Evolutionary conservation across 2,113 vertebrate species (phyloP), one percentile per base, ranked within the genome.

Genomic region (Seriola aureovittata): DNA sequence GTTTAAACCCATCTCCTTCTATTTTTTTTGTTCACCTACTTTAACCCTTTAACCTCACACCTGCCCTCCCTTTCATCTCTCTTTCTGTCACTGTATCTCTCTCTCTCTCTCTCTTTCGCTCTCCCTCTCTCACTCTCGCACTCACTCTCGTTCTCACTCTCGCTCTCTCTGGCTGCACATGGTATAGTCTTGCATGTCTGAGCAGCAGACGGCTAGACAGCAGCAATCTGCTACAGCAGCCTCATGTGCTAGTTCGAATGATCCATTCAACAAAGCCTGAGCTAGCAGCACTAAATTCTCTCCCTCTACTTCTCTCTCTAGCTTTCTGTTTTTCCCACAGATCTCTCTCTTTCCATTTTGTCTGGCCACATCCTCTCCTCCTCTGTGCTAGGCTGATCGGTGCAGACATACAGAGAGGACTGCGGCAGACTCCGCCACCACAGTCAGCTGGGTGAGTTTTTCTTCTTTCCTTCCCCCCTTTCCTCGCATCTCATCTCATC

Each of bases 171-270:
- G 75, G 52, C 81, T 89, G 82, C 90, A 88, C 84, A 91, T 91
- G 91, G 90, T 91, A 87, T 73, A 89, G 89, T 91, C 93, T 90
- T 91, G 92, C 90, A 93, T 94, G 93, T 93, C 93, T 93, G 93
- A 93, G 88, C 92, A 93, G 88, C 88, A 93, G 92, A 94, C 91
- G 87, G 91, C 93, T 72, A 93, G 92, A 92, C 92, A 81, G 87
- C 86, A 86, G 84, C 90, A 92, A 91, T 92, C 91, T 92, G 92
- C 91, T 84, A 29, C 60, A 82, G 86, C 87, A 91, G 82, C 88
- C 80, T 89, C 77, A 46, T 85, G 88, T 79, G 80, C 86, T 82
- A 42, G 55, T 79, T 70, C 54, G 13, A 88, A 73, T 36, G 69
- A 84, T 89, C 85, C 69, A 46, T 86, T 84, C 71, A 85, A 89